Evolutionary conservation across 2,113 vertebrate species (phyloP).

Genomic region (Dryoscopus gambensis): DNA sequence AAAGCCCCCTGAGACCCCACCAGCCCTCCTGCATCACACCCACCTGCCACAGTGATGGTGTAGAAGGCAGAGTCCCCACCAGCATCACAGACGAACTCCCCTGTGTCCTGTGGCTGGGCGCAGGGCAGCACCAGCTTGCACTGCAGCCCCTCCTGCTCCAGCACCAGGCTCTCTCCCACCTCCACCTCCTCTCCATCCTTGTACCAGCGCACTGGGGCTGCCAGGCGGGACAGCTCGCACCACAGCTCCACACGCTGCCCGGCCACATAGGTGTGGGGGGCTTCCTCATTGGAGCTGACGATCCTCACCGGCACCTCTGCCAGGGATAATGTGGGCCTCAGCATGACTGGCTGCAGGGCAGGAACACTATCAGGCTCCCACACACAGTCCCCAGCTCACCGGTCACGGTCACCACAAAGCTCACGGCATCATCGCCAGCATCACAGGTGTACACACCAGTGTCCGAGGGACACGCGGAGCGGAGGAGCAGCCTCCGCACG

Average conservation of each 20-base stretch:
- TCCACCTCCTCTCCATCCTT: conserved; percentile 87
- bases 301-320: conserved; percentile 86
- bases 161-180: conserved; percentile 67
- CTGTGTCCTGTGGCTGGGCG: conserved; percentile 77
- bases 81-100: conserved; percentile 88
- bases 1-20: background rate
- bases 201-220: conserved; percentile 81
- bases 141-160: conserved; percentile 80
- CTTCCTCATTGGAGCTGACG: conserved; percentile 76
- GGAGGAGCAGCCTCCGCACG: conserved; percentile 80
- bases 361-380: background rate
- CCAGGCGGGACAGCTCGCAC: conserved; percentile 84
- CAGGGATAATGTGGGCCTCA: background rate
- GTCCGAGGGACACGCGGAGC: conserved; percentile 74
- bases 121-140: conserved; percentile 83
- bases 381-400: conserved; percentile 64
- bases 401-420: conserved; percentile 71
- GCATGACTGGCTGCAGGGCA: background rate
- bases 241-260: conserved; percentile 85
- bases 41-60: conserved; percentile 89
- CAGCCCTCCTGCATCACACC: background rate
- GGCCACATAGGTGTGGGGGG: conserved; percentile 74
- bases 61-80: conserved; percentile 86
- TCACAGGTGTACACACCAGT: conserved; percentile 89
- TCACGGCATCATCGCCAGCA: conserved; percentile 76